These are phyloP conservation scores for Drosophila robusta DNA, from an alignment of 2,888 invertebrate species.

Conservation along the genomic window DNA sequence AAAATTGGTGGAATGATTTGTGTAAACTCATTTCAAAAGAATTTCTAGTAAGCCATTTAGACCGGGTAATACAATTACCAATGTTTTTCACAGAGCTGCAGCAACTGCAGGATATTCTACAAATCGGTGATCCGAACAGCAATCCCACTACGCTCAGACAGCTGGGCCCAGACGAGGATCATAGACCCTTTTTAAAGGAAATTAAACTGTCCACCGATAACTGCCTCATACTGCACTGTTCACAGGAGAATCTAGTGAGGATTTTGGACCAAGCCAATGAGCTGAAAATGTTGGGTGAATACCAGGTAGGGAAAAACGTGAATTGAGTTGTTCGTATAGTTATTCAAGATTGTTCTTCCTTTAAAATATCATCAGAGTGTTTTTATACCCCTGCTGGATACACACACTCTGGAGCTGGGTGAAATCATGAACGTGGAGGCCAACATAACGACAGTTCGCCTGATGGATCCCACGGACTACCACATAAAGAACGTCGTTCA, in stretches of 20 bases:
- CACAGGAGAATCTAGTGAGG: slow-evolving; percentile 88
- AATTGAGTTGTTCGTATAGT: no score
- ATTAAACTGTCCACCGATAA: slow-evolving; percentile 89
- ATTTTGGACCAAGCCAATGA: slow-evolving; percentile 91
- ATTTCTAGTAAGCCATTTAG: no score
- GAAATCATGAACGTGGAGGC: slow-evolving; percentile 85
- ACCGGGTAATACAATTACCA: no score
- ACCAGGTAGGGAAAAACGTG: slow-evolving; percentile 86
- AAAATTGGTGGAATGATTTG: no score
- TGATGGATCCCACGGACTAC: slow-evolving; percentile 84
- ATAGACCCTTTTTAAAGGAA: slow-evolving; percentile 90
- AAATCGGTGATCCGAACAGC: slow-evolving; percentile 89
- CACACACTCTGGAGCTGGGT: slow-evolving; percentile 85
- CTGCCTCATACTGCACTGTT: slow-evolving; percentile 92
- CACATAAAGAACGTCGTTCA: slow-evolving; percentile 83
- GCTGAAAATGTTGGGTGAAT: slow-evolving; percentile 92
- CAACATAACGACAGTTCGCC: slow-evolving; percentile 83
- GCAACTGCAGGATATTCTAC: slow-evolving; percentile 92
- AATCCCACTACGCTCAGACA: slow-evolving; percentile 89
- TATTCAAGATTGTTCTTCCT: no score
- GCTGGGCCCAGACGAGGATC: slow-evolving; percentile 86
- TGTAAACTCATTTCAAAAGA: no score
- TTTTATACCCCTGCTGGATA: slow-evolving; percentile 86
- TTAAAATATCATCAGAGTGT: slow-evolving; percentile 85
- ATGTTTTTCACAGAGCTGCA: slow-evolving; percentile 90